Evolutionary conservation across 2,888 invertebrate species (phyloP), one percentile per base, ranked within the genome.

Genomic region (Agrilus mali): DNA sequence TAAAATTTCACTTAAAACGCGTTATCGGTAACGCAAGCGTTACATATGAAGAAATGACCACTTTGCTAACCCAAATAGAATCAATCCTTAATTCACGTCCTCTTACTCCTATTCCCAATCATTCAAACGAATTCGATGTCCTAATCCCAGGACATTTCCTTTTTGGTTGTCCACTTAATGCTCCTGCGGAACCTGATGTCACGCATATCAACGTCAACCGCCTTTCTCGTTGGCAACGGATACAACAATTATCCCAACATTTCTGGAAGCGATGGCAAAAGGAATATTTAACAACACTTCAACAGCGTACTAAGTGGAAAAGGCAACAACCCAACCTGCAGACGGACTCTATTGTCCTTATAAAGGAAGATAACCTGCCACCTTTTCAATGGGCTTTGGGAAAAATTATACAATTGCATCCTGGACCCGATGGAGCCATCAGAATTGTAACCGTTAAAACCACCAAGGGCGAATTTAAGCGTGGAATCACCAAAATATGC

Each of bases 31-130:
- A n/a, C n/a, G n/a, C n/a, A n/a, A n/a, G n/a, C n/a, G n/a, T 22
- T 22, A 22, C 22, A 22, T 22, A 47, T 42, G 47, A 48, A 35
- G 50, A 48, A 33, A 36, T 45, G 31, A 36, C 10, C 36, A 51
- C 45, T 7, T 22, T 47, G 2, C 36, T 50, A n/a, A 42, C 33
- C 22, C 51, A 53, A 33, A 47, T 53, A n/a, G 50, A 53, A 45
- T 46, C 48, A 17, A 41, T 47, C n/a, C 34, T 55, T 2, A 54
- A 53, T 37, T 55, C 53, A 10, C 34, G 49, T n/a, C 47, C 50
- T 14, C 31, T 52, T 13, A 45, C 40, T 34, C 48, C 48, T 15
- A 10, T 45, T 34, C 40, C 51, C 33, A 14, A 35, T 44, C 38
- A 49, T 36, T 39, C 47, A 32, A 38, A 44, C 15, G 41, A 47